These are phyloP conservation scores for Archips xylosteana DNA, from an alignment of 2,888 invertebrate genomes.

Conservation along the genomic window DNA sequence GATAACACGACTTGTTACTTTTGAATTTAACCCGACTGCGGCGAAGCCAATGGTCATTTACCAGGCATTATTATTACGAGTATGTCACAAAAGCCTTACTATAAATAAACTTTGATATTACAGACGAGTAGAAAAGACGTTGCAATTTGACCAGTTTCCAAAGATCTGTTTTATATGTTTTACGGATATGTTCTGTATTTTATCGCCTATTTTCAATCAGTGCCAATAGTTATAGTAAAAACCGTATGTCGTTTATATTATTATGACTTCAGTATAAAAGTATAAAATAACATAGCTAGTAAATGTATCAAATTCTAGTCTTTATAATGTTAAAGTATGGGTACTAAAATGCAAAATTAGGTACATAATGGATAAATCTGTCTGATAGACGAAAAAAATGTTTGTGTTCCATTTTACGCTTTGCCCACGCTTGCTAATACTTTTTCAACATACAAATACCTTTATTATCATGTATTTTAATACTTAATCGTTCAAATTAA, in stretches of 20 bases:
- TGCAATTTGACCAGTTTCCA: conserved; percentile 36
- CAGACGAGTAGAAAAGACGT: background rate
- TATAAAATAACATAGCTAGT: conserved; percentile 39
- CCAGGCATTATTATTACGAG: background rate
- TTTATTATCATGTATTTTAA: background rate
- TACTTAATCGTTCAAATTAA: background rate
- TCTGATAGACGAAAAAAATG: conserved; percentile 14
- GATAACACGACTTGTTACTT: conserved; percentile 2
- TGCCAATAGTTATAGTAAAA: conserved; percentile 38
- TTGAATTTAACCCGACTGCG: background rate
- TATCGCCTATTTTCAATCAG: conserved; percentile 24
- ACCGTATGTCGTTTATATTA: conserved; percentile 25
- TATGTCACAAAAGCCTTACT: conserved; percentile 3
- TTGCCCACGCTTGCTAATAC: background rate
- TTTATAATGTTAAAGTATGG: conserved; percentile 30
- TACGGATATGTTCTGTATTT: conserved; percentile 41
- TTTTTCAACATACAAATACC: background rate
- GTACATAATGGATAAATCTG: conserved; percentile 24
- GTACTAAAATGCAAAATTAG: conserved; percentile 10
- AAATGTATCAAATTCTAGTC: conserved; percentile 43
- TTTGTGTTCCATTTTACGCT: conserved; percentile 3
- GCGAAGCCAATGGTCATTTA: background rate
- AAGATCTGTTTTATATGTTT: conserved; percentile 40
- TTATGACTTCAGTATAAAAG: conserved; percentile 20
- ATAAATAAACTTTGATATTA: background rate